phyloP scores from a whole-genome alignment of 2,888 invertebrate genomes.

The Reticulitermes lucifugus region DNA sequence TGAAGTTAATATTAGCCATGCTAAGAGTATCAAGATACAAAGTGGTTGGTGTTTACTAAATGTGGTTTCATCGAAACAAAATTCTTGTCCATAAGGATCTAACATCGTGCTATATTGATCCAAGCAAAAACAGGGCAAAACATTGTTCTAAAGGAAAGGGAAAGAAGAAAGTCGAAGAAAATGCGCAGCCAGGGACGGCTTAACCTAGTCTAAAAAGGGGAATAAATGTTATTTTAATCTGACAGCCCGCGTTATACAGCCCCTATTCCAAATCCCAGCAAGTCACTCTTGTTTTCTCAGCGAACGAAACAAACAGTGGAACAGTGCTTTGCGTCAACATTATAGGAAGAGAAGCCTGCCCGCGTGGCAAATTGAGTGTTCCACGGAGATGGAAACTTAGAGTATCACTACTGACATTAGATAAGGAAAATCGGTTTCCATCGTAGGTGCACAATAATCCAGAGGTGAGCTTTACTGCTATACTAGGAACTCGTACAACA shows the following conservation, averaged over 20 bases:
- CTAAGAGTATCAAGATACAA: not conserved
- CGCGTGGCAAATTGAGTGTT: no score
- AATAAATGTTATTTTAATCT: conserved; percentile 24
- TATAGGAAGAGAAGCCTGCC: not conserved
- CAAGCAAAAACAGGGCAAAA: not conserved
- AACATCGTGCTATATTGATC: not conserved
- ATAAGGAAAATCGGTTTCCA: no score
- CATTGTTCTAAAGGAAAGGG: not conserved
- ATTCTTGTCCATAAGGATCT: not conserved
- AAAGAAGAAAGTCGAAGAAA: not conserved
- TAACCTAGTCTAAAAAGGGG: not conserved
- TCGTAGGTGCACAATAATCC: no score
- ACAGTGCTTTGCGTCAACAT: not conserved
- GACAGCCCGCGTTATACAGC: conserved; percentile 3
- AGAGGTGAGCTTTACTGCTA: no score
- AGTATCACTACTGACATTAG: no score
- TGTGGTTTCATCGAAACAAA: not conserved
- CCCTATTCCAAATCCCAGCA: conserved; percentile 3
- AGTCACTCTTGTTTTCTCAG: not conserved
- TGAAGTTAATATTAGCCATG: not conserved
- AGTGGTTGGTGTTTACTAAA: not conserved
- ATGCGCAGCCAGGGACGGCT: conserved; percentile 12
- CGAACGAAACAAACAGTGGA: not conserved
- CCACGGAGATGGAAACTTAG: no score
- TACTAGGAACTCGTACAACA: no score